Evolutionary conservation across 2,797 vertebrate genomes (phyloP).

Genomic region (Aplochiton taeniatus): DNA sequence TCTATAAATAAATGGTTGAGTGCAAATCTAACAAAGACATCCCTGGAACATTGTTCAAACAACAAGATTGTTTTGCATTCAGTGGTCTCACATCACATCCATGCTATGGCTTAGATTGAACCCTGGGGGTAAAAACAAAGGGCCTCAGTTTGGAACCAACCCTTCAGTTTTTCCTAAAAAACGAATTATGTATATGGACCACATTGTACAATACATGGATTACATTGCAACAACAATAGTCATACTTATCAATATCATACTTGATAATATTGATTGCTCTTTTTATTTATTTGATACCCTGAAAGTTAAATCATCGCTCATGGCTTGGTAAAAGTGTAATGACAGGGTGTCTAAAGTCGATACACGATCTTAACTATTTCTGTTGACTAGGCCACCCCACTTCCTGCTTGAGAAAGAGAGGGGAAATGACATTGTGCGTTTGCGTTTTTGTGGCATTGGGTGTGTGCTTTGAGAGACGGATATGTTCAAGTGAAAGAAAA

Average conservation of each 20-base stretch:
- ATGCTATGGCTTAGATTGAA: neutral
- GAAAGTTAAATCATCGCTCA: constrained; percentile 21
- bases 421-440: constrained; percentile 32
- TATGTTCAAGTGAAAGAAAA: constrained; percentile 9
- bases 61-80: neutral
- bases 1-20: constrained; percentile 4
- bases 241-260: too few relatives aligned
- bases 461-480: neutral
- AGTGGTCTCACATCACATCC: neutral
- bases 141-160: too few relatives aligned
- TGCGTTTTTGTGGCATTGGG: neutral
- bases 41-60: constrained; percentile 10
- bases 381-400: constrained; percentile 30
- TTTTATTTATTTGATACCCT: neutral
- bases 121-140: too few relatives aligned
- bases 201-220: constrained; percentile 14
- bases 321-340: constrained; percentile 44
- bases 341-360: constrained; percentile 17
- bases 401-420: constrained; percentile 38
- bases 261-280: too few relatives aligned
- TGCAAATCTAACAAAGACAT: constrained; percentile 31
- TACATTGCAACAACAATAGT: constrained; percentile 9
- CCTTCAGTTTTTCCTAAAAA: too few relatives aligned
- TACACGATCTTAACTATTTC: constrained; percentile 39
- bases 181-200: neutral